These are phyloP conservation scores for Beris chalybata DNA, from an alignment of 2,888 invertebrate species.

Conservation along the genomic window DNA sequence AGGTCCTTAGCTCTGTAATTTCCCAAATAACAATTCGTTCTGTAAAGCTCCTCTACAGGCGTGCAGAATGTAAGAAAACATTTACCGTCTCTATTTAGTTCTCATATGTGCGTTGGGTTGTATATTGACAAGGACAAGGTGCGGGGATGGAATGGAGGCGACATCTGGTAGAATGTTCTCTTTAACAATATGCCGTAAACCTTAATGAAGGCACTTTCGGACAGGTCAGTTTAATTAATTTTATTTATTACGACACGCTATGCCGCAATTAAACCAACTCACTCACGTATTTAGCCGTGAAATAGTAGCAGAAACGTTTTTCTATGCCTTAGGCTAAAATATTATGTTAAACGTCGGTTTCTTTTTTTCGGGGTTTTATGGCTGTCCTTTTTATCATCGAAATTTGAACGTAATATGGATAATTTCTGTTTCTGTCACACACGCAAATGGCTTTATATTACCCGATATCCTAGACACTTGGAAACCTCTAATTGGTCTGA, in stretches of 20 bases:
- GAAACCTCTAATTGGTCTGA: too few species aligned
- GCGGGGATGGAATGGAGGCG: background rate
- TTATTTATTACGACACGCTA: conserved; percentile 31
- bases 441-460: too few species aligned
- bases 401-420: too few species aligned
- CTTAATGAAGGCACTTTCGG: conserved; percentile 30
- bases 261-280: conserved; percentile 28
- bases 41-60: background rate
- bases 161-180: conserved; percentile 15
- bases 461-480: too few species aligned
- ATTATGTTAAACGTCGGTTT: conserved; percentile 26
- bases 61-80: background rate
- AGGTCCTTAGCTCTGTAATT: background rate
- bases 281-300: conserved; percentile 28
- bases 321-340: conserved; percentile 15
- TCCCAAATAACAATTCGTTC: background rate
- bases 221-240: conserved; percentile 32
- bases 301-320: conserved; percentile 9
- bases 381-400: too few species aligned
- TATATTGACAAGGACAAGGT: conserved; percentile 2
- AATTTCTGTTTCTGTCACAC: too few species aligned
- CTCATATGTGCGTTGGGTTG: background rate
- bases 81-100: background rate
- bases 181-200: conserved; percentile 28
- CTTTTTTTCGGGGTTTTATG: background rate